Conservation (phyloP, 37 sponge, comb jelly and placozoan species). For the Bolinopsis microptera region DNA sequence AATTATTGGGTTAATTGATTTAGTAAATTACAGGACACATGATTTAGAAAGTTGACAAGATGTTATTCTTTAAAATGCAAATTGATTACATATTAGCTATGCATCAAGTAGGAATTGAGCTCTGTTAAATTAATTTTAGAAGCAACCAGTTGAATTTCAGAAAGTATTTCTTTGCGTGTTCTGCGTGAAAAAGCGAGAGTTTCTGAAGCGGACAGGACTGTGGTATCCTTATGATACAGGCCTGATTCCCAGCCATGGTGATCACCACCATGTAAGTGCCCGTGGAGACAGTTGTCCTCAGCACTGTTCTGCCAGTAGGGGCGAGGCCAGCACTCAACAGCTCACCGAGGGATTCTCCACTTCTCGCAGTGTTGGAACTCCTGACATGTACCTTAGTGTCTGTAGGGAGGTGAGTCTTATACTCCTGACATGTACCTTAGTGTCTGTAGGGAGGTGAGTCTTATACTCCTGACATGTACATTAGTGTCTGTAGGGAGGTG, state of each 20-base stretch:
- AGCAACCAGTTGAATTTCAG: too few relatives aligned
- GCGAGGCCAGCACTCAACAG: neutral
- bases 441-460: too few relatives aligned
- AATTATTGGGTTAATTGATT: too few relatives aligned
- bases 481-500: too few relatives aligned
- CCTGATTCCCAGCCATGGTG: neutral
- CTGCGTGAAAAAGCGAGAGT: conserved; percentile 52
- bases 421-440: too few relatives aligned
- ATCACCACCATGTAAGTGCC: conserved; percentile 1
- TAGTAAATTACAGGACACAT: too few relatives aligned
- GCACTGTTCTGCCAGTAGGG: neutral
- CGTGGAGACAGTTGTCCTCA: neutral
- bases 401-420: conserved; percentile 30
- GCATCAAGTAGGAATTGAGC: too few relatives aligned
- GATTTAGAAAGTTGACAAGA: too few relatives aligned
- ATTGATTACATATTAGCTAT: too few relatives aligned
- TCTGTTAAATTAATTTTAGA: too few relatives aligned
- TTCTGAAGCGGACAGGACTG: conserved; percentile 36
- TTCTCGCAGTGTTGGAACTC: conserved; percentile 30
- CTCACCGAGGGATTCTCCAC: neutral
- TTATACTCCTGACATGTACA: too few relatives aligned
- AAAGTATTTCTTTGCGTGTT: conserved; percentile 66
- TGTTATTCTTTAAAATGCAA: too few relatives aligned
- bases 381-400: conserved; percentile 7
- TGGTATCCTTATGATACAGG: conserved; percentile 59